phyloP scores from a whole-genome alignment of 2,797 vertebrate genomes.

The Loris lydekkerianus region DNA sequence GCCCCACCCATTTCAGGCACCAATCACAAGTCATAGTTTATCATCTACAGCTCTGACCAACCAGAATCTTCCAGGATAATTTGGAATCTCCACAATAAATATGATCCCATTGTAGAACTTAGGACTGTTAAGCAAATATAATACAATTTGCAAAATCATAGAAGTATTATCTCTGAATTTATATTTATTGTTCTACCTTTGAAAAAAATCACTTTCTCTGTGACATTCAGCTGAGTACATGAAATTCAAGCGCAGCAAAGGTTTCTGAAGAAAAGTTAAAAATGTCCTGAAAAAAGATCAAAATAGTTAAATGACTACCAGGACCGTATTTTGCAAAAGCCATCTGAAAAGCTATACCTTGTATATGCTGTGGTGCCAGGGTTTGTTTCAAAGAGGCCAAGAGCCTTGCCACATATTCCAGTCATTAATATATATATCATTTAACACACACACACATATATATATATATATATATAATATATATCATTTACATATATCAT shows the following conservation, averaged over 20 bases:
- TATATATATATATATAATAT: too few species aligned
- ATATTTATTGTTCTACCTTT: slow-evolving; percentile 32
- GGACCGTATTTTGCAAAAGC: slow-evolving; percentile 29
- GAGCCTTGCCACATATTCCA: neutral
- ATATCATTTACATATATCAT: too few species aligned
- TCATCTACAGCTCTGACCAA: neutral
- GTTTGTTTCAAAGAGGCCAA: slow-evolving; percentile 44
- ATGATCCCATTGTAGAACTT: neutral
- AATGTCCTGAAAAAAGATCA: slow-evolving; percentile 61
- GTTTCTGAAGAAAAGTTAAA: slow-evolving; percentile 66
- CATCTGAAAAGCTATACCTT: neutral
- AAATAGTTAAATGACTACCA: slow-evolving; percentile 56
- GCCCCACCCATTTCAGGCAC: neutral
- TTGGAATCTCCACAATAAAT: neutral
- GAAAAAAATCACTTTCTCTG: slow-evolving; percentile 35
- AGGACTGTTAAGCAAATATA: neutral
- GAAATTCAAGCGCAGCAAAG: neutral
- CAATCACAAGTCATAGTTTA: neutral
- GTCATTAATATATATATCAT: neutral
- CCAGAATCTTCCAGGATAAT: too few species aligned
- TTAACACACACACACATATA: too few species aligned
- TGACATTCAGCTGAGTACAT: slow-evolving; percentile 55
- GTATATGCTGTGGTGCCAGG: neutral
- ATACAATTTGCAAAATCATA: slow-evolving; percentile 34
- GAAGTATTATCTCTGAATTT: slow-evolving; percentile 18